Evolutionary conservation across 2,113 vertebrate genomes (phyloP).

Genomic region (Peromyscus maniculatus): DNA sequence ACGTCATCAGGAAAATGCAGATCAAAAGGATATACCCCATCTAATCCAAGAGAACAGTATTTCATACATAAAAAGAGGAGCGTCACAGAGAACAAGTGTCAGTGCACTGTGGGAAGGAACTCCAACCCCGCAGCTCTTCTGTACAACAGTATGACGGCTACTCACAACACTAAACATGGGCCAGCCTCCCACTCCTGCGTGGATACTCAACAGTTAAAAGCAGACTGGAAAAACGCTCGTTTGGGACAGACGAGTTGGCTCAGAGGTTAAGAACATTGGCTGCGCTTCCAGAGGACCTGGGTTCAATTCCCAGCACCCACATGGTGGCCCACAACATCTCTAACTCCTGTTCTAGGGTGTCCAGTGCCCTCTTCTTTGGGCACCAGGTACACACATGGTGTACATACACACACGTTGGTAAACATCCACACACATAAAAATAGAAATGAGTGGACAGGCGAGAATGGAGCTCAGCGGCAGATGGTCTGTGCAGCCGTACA

Average conservation of each 20-base stretch:
- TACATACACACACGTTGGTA: background rate
- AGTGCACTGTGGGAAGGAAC: background rate
- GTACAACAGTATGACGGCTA: background rate
- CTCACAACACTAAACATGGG: background rate
- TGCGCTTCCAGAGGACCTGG: background rate
- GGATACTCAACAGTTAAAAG: conserved; percentile 2
- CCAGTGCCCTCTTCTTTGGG: background rate
- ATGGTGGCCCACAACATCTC: background rate
- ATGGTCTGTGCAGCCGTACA: background rate
- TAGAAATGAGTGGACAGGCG: background rate
- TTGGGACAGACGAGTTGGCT: background rate
- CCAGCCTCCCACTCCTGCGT: background rate
- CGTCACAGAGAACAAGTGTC: background rate
- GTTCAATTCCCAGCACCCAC: background rate
- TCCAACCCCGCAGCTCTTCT: background rate
- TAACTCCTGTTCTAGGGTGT: background rate
- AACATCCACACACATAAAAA: background rate
- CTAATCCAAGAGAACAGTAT: background rate
- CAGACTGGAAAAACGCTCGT: background rate
- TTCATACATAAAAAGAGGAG: background rate
- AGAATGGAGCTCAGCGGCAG: background rate
- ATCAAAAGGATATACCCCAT: background rate
- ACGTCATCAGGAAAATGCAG: background rate
- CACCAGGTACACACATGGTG: background rate
- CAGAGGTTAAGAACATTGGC: background rate